Conservation (phyloP, 1,140 invertebrate species). For the Drosophila miranda region DNA sequence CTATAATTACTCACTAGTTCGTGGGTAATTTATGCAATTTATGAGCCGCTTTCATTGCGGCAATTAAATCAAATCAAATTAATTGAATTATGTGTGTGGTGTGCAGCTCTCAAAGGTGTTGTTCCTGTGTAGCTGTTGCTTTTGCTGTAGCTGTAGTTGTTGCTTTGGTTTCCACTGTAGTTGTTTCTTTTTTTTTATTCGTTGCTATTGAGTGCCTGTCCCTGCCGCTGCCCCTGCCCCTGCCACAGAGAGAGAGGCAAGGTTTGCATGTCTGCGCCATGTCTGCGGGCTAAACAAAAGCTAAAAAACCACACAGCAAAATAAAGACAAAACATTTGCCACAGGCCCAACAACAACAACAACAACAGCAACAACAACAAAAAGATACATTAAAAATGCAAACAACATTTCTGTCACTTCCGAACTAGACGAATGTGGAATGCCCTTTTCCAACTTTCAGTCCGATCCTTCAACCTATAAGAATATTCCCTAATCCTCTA, state of each 20-base stretch:
- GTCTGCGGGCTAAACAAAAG: conserved; percentile 48
- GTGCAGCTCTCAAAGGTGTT: conserved; percentile 44
- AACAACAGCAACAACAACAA: conserved; percentile 17
- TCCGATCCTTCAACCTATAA: not conserved
- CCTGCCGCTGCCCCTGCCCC: not conserved
- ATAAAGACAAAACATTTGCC: conserved; percentile 54
- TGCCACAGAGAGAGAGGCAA: conserved; percentile 5
- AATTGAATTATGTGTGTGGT: conserved; percentile 60
- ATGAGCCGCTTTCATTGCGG: conserved; percentile 55
- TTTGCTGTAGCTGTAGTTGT: not conserved
- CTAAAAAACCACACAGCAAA: conserved; percentile 23
- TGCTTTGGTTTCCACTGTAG: not conserved
- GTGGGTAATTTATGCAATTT: conserved; percentile 59
- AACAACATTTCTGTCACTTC: conserved; percentile 12
- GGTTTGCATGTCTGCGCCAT: conserved; percentile 54
- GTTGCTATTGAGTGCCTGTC: conserved; percentile 9
- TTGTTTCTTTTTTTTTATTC: not conserved
- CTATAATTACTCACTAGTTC: conserved; percentile 30
- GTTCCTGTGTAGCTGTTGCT: conserved; percentile 22
- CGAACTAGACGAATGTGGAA: conserved; percentile 8
- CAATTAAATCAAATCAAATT: conserved; percentile 70
- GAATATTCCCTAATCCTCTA: not conserved
- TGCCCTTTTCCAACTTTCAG: conserved; percentile 2
- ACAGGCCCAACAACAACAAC: conserved; percentile 19
- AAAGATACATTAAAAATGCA: conserved; percentile 52